Conservation (phyloP, 2,888 invertebrate species). For the Lottia scabra region DNA sequence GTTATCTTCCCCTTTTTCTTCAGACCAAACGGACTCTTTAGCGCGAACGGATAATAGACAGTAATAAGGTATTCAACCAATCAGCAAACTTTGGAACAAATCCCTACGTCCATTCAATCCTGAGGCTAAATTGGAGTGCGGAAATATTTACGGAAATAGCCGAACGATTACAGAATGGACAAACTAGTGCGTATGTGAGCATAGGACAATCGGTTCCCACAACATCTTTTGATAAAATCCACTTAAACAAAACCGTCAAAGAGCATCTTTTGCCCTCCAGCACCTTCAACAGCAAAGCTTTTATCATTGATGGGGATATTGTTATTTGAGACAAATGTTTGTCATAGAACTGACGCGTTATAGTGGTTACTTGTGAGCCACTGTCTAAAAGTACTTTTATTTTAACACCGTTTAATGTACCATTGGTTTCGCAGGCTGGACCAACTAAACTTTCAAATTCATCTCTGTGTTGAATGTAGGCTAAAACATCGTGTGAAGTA, state of each 20-base stretch:
- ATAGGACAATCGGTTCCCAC: background rate
- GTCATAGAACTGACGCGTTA: background rate
- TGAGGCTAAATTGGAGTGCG: too few species aligned
- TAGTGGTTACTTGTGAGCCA: slow-evolving; percentile 13
- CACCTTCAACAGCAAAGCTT: background rate
- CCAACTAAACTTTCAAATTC: slow-evolving; percentile 1
- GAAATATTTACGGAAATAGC: too few species aligned
- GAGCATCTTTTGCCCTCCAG: background rate
- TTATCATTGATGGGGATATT: background rate
- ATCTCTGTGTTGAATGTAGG: background rate
- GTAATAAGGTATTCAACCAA: too few species aligned
- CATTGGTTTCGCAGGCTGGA: background rate
- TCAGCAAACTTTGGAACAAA: too few species aligned
- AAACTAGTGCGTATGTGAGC: background rate
- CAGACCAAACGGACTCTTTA: too few species aligned
- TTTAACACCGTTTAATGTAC: background rate
- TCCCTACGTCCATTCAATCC: too few species aligned
- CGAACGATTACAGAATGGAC: too few species aligned
- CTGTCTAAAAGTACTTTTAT: background rate
- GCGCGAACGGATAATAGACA: too few species aligned
- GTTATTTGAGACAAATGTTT: too few species aligned
- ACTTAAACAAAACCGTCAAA: background rate
- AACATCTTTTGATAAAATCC: background rate
- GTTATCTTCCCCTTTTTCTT: too few species aligned
- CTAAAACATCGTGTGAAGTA: background rate